Conservation (phyloP, 2,888 invertebrate species). For the Anoplius nigerrimus region DNA sequence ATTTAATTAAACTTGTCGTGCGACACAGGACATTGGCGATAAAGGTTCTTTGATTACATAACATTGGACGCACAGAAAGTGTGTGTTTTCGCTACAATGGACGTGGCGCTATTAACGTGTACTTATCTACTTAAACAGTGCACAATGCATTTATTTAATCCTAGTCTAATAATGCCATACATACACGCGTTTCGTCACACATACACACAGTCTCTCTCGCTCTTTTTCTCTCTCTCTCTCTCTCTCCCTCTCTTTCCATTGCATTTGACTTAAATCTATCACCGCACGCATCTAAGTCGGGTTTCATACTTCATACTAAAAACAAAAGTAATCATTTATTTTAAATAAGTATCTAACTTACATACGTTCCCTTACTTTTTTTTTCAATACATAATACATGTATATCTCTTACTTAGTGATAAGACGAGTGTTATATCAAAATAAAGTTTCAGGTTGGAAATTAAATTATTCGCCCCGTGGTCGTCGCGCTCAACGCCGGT, state of each 20-base stretch:
- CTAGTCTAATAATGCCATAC: not conserved
- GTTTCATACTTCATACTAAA: slow-evolving; percentile 6
- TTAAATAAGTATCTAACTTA: slow-evolving; percentile 64
- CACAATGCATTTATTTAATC: too few species aligned
- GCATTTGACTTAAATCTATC: not conserved
- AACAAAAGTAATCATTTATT: slow-evolving; percentile 28
- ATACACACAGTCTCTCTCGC: not conserved
- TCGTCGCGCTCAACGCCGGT: not conserved
- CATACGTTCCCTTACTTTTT: too few species aligned
- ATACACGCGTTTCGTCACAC: not conserved
- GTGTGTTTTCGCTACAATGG: too few species aligned
- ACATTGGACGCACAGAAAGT: too few species aligned
- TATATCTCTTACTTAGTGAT: slow-evolving; percentile 38
- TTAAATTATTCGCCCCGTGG: slow-evolving; percentile 3
- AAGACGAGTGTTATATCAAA: slow-evolving; percentile 51
- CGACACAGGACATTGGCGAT: too few species aligned
- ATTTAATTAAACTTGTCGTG: too few species aligned
- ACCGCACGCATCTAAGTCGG: not conserved
- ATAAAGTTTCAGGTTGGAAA: slow-evolving; percentile 45
- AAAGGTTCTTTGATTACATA: too few species aligned
- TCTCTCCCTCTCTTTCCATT: not conserved
- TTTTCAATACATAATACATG: slow-evolving; percentile 33
- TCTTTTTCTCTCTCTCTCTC: not conserved
- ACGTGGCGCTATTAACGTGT: too few species aligned
- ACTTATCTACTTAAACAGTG: too few species aligned